phyloP scores from a whole-genome alignment of 2,888 invertebrate species.

The Drosophila meridionalis region DNA sequence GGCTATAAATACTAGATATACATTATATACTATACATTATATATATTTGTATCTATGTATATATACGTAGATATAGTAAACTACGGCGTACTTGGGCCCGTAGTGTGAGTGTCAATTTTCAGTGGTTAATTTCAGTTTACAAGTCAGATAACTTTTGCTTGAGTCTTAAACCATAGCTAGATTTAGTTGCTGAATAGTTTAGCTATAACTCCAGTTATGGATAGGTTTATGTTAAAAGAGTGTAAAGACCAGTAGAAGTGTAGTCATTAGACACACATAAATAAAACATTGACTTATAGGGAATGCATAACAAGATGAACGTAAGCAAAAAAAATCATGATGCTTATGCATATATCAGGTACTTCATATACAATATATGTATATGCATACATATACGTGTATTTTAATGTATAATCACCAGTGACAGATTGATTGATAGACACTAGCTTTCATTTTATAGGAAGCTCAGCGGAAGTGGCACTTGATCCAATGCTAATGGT shows the following conservation, averaged over 20 bases:
- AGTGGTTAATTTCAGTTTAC: neutral
- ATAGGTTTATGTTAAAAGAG: neutral
- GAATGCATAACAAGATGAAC: neutral
- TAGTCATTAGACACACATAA: neutral
- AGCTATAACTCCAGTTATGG: neutral
- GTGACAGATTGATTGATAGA: constrained; percentile 64
- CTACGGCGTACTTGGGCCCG: constrained; percentile 7
- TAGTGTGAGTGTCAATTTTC: constrained; percentile 16
- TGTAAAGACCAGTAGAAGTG: neutral
- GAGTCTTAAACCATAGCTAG: neutral
- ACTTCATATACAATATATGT: no score
- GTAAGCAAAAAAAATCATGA: neutral
- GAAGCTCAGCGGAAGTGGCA: constrained; percentile 62
- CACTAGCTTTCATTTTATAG: constrained; percentile 51
- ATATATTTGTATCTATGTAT: neutral
- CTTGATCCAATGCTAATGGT: constrained; percentile 48
- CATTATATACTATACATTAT: neutral
- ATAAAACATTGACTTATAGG: neutral
- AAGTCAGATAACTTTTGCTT: neutral
- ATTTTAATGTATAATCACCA: neutral
- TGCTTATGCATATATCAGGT: neutral
- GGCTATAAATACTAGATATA: neutral
- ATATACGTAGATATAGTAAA: neutral
- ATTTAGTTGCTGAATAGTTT: neutral
- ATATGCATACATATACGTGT: neutral